These are phyloP conservation scores for Lates calcarifer DNA, from an alignment of 2,113 vertebrate genomes.

Conservation along the genomic window DNA sequence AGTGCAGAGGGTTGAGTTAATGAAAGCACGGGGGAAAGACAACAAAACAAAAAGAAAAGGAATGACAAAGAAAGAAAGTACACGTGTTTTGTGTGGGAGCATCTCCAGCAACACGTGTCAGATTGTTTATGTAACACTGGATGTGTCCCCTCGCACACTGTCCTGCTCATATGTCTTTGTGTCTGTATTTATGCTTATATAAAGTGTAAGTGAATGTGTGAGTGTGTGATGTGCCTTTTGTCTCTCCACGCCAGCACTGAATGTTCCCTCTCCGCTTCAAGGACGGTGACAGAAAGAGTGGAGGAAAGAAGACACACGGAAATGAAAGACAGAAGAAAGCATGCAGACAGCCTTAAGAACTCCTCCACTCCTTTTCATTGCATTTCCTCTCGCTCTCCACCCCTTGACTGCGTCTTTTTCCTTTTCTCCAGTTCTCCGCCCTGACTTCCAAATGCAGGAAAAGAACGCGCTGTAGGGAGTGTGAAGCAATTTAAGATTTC, in stretches of 20 bases:
- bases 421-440: constrained; percentile 27
- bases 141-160: background rate
- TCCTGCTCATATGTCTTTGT: background rate
- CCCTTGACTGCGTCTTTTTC: background rate
- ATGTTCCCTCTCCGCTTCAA: constrained; percentile 55
- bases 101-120: constrained; percentile 32
- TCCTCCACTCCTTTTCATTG: constrained; percentile 24
- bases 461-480: background rate
- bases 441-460: constrained; percentile 14
- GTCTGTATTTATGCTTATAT: background rate
- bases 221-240: constrained; percentile 42
- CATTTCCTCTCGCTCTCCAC: background rate
- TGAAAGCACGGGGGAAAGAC: constrained; percentile 16
- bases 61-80: constrained; percentile 2
- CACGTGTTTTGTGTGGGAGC: constrained; percentile 49
- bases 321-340: constrained; percentile 21
- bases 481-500: background rate
- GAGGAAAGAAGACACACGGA: constrained; percentile 13
- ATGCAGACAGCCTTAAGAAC: background rate
- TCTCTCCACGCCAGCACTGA: constrained; percentile 31
- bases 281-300: constrained; percentile 38
- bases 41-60: constrained; percentile 14
- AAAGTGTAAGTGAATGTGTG: background rate
- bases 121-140: constrained; percentile 19
- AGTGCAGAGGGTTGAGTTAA: constrained; percentile 18